Percentiles rank a stretch among this genome's conserved stretches.
phyloP scores from a whole-genome alignment of 2,113 vertebrate species.

The Nansenia antarctica region DNA sequence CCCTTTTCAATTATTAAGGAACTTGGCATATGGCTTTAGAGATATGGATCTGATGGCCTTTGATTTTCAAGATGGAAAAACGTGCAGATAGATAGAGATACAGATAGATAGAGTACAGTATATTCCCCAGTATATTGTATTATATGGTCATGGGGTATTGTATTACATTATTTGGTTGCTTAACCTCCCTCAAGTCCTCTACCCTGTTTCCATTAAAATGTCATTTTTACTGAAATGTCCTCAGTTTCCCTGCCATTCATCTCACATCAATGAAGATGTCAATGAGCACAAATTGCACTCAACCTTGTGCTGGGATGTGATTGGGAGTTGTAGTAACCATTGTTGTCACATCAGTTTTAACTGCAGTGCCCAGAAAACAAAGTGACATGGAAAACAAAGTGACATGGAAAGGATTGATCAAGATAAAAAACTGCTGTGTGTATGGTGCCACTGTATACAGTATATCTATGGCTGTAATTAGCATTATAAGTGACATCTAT shows the following conservation, averaged over 20 bases:
- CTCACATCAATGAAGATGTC: slow-evolving; percentile 71
- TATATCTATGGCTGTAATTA: too few relatives aligned
- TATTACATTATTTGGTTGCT: slow-evolving; percentile 44
- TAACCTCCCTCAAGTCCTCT: slow-evolving; percentile 18
- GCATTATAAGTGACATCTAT: slow-evolving; percentile 56
- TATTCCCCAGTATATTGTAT: too few relatives aligned
- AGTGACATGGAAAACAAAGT: slow-evolving; percentile 65
- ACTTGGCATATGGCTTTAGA: slow-evolving; percentile 67
- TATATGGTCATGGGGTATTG: too few relatives aligned
- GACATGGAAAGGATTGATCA: slow-evolving; percentile 32
- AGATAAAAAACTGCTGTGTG: slow-evolving; percentile 65
- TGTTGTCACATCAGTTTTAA: slow-evolving; percentile 72
- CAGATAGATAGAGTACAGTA: slow-evolving; percentile 1
- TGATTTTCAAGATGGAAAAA: slow-evolving; percentile 41
- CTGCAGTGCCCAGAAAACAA: slow-evolving; percentile 57
- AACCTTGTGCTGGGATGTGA: slow-evolving; percentile 67
- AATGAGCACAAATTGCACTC: slow-evolving; percentile 66
- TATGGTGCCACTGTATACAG: too few relatives aligned
- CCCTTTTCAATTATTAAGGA: slow-evolving; percentile 71
- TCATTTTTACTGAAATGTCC: slow-evolving; percentile 61
- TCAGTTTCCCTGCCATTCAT: slow-evolving; percentile 61
- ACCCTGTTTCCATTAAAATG: slow-evolving; percentile 48
- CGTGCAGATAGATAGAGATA: slow-evolving; percentile 36
- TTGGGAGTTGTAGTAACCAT: slow-evolving; percentile 67
- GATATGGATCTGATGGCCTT: slow-evolving; percentile 66